phyloP scores from a whole-genome alignment of 2,797 vertebrate genomes.

The Thripadectes ignobilis region DNA sequence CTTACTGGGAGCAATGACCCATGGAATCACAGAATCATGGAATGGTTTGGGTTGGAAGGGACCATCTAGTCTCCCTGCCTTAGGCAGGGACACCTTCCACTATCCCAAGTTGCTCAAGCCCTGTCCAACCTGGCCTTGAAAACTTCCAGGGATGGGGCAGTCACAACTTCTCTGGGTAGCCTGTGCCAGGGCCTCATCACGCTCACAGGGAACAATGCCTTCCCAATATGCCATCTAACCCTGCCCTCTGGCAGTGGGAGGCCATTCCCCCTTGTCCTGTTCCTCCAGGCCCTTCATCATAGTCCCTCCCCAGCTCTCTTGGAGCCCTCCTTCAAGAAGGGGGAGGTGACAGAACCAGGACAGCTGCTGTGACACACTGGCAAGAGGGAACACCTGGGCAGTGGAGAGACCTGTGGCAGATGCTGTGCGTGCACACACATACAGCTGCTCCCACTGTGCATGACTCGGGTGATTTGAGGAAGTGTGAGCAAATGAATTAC shows the following conservation, averaged over 20 bases:
- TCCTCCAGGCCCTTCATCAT: background rate
- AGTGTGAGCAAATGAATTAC: background rate
- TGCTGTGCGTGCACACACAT: background rate
- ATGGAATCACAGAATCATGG: background rate
- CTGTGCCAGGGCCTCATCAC: background rate
- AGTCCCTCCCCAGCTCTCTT: background rate
- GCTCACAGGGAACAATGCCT: background rate
- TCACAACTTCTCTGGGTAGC: background rate
- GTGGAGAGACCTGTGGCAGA: background rate
- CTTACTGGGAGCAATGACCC: background rate
- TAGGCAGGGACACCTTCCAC: background rate
- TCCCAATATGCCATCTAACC: rapidly evolving
- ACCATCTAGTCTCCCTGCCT: rapidly evolving
- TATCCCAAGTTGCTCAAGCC: background rate
- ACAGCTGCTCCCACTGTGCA: background rate
- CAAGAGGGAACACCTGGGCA: background rate
- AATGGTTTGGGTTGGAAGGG: background rate
- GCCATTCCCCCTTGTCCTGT: background rate
- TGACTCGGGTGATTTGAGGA: background rate
- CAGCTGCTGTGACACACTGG: background rate
- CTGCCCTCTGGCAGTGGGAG: background rate
- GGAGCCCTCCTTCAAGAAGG: background rate
- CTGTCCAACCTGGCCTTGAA: rapidly evolving
- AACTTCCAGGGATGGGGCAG: background rate
- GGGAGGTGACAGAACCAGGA: background rate